Evolutionary conservation across 2,113 vertebrate genomes (phyloP), one percentile per base, ranked within the genome.

Genomic region (Tretioscincus oriximinensis): DNA sequence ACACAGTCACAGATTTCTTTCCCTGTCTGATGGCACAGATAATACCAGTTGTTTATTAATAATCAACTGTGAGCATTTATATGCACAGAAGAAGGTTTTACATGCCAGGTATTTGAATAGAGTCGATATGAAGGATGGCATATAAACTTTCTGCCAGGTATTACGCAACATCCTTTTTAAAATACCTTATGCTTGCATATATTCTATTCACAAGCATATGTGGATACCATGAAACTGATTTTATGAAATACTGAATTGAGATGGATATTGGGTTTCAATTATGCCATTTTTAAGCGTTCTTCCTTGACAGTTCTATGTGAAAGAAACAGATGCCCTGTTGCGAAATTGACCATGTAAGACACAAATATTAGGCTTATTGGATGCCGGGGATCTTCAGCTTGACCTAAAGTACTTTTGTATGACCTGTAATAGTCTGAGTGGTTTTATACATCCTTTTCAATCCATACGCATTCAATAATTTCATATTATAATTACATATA

Each of bases 401-500:
- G 21, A 72, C 71, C 68, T 86, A 3, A 66, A 3, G 9, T 79
- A 72, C 77, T 68, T 88, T 78, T 65, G 85, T 81, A 78, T 83
- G 7, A 85, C 79, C 82, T 73, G 70, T 87, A 86, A 86, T 91
- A 85, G 72, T 83, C 81, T 82, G 14, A 41, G 51, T 60, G 26
- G 9, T 85, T 90, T 77, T 78, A 64, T 64, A 31, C 47, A 78
- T 84, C 28, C 61, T 80, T 83, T 73, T 83, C 72, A 85, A 85
- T 76, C 71, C 49, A 11, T 79, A 66, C 49, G n/a, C 64, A 79
- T 86, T 68, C 75, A 85, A 80, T 84, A 77, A 78, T 84, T 92
- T 93, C 71, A 75, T 85, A 35, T 92, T 88, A 83, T 64, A 70
- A 80, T 84, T 89, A 84, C 80, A 88, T 76, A 35, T 61, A 80